Base-by-base conservation (phyloP, 2,888 invertebrate species). In the Ischnus inquisitorius region DNA sequence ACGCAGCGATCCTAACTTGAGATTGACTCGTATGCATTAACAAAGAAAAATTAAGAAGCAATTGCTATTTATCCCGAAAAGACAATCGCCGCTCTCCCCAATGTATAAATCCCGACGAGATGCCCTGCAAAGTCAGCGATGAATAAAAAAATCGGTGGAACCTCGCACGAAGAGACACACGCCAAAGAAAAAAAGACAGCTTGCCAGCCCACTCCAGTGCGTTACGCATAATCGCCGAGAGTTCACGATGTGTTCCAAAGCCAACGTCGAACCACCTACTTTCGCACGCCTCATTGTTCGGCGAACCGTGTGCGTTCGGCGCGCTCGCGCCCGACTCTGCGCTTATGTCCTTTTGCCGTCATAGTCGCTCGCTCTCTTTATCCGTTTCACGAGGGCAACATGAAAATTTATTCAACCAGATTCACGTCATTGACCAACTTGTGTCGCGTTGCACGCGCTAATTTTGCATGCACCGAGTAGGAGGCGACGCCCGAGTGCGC, bases 201-300 rank as follows among this genome's bases (percentile, higher is more conserved):
- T 51, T 34, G 12, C 10, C 57, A 41, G 48, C 74, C 62, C 74
- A 68, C 68, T 75, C 51, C 22, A 46, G 76, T 64, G 64, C 25
- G 39, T 51, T 75, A 51, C 75, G 51, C 64, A 39, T 64, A 75
- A 65, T 64, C 64, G 34, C 64, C 8, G 12, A 14, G 16, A 46
- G 39, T 46, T 64, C 54, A 64, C 48, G 54, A 6, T 69, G 64
- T 68, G 41, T 81, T 76, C 14, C 16, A 25, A 39, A 43, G 51
- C 14, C 14, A 77, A 64, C 41, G 43, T 8, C 69, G 72, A 43
- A 12, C 67, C 82, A 78, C 72, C 74, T 83, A 79, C 75, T 83
- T 75, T 79, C 74, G 79, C 79, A 83, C 69, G 69, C 62, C 39
- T 75, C 79, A 83, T 83, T 83, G 82, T 83, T 79, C 79, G 79